Percentiles rank a stretch among this genome's conserved stretches.
Conservation (phyloP, 2,888 invertebrate species). For the Bombyx huttoni region DNA sequence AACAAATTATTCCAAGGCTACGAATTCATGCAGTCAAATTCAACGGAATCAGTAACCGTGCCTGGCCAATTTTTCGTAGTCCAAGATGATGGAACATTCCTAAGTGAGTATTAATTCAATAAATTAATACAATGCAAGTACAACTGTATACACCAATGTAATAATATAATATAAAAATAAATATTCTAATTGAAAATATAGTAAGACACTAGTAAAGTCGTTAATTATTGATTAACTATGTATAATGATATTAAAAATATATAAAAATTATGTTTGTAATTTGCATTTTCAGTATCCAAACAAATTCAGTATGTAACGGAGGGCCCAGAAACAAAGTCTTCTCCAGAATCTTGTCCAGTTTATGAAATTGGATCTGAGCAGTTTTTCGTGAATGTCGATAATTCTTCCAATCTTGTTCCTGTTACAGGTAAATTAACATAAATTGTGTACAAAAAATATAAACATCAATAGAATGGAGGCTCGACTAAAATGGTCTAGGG, state of each 20-base stretch:
- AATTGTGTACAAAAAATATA: not conserved
- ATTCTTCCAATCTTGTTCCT: conserved; percentile 35
- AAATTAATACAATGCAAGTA: not conserved
- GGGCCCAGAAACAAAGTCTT: conserved; percentile 23
- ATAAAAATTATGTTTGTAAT: not conserved
- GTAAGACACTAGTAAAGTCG: no score
- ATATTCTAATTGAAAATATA: no score
- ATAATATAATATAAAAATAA: no score
- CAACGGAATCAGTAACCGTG: conserved; percentile 22
- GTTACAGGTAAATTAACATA: conserved; percentile 27
- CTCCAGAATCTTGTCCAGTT: conserved; percentile 28
- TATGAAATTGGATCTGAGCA: conserved; percentile 46
- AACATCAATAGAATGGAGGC: no score
- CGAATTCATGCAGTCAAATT: conserved; percentile 34
- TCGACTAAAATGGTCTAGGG: no score
- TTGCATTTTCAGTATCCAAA: conserved; percentile 35
- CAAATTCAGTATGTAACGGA: conserved; percentile 46
- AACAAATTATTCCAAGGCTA: conserved; percentile 43
- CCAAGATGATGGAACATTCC: conserved; percentile 48
- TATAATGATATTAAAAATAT: no score
- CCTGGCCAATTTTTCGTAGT: conserved; percentile 47
- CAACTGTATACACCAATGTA: no score
- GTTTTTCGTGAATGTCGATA: conserved; percentile 45
- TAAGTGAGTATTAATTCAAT: conserved; percentile 24
- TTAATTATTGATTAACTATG: no score